Conservation (phyloP, 2,797 vertebrate genomes). For the Hemitrygon akajei region DNA sequence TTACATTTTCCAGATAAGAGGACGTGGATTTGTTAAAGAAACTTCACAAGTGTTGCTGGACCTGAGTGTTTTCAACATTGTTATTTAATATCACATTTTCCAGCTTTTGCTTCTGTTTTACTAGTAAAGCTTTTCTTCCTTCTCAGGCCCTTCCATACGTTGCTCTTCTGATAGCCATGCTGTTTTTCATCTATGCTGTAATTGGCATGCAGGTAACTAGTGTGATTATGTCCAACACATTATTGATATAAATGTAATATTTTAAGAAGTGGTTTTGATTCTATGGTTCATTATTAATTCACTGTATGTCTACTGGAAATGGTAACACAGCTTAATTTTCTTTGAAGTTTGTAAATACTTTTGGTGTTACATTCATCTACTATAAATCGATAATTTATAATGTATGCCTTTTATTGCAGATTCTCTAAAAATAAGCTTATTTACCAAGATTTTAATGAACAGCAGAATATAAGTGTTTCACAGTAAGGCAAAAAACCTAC, state of each 20-base stretch:
- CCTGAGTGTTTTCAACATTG: no score
- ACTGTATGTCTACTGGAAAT: background rate
- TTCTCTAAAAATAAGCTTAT: constrained; percentile 10
- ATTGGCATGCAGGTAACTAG: constrained; percentile 92
- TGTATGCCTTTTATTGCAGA: background rate
- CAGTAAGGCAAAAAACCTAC: background rate
- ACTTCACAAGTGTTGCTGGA: no score
- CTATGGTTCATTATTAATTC: background rate
- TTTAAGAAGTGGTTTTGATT: background rate
- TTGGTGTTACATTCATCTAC: background rate
- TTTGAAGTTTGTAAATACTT: background rate
- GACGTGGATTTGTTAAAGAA: no score
- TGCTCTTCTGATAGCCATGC: constrained; percentile 96
- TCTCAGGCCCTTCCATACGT: constrained; percentile 87
- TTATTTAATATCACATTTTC: no score
- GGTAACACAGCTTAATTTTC: background rate
- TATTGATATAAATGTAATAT: background rate
- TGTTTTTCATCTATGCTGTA: constrained; percentile 98
- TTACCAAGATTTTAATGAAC: background rate
- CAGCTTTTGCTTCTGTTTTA: no score
- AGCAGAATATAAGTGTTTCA: background rate
- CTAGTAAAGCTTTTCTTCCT: constrained; percentile 38
- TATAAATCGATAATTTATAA: background rate
- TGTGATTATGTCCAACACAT: background rate
- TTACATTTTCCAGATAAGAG: no score